Conservation (phyloP, 2,113 vertebrate genomes). For the Eubucco bourcierii region DNA sequence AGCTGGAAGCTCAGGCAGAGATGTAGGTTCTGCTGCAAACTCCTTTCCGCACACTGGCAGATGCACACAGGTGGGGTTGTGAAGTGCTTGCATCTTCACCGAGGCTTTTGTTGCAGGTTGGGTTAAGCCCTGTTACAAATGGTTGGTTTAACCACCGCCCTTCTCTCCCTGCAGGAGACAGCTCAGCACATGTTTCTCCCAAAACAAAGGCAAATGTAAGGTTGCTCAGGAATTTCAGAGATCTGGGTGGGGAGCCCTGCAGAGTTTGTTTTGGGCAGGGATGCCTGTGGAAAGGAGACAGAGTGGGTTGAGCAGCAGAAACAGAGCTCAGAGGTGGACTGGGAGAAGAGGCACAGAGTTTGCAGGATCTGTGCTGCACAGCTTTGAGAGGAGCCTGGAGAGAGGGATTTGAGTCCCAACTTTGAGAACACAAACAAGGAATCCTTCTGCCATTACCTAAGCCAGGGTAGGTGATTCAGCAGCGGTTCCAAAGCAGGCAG, state of each 20-base stretch:
- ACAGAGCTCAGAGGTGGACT: not conserved
- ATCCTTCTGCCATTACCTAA: not conserved
- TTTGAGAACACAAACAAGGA: not conserved
- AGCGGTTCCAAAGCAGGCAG: not conserved
- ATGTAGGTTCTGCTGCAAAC: not conserved
- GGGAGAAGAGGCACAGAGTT: not conserved
- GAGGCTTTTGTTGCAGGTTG: not conserved
- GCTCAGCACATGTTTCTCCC: conserved; percentile 51
- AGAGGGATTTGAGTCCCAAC: accelerated
- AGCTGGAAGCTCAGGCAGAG: not conserved
- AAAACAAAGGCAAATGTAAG: conserved; percentile 49
- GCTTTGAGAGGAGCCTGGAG: not conserved
- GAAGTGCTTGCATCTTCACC: not conserved
- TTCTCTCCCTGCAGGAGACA: conserved; percentile 14
- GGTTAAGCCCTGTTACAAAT: conserved; percentile 5
- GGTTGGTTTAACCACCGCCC: not conserved
- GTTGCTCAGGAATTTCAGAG: conserved; percentile 63
- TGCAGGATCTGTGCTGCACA: not conserved
- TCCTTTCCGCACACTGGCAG: not conserved
- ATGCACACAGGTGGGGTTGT: not conserved
- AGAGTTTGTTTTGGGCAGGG: conserved; percentile 57
- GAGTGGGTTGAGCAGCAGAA: not conserved
- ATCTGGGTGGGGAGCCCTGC: conserved; percentile 50
- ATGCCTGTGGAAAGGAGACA: not conserved
- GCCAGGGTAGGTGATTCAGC: not conserved